Conservation (phyloP, 2,113 vertebrate species). For the Tretioscincus oriximinensis region DNA sequence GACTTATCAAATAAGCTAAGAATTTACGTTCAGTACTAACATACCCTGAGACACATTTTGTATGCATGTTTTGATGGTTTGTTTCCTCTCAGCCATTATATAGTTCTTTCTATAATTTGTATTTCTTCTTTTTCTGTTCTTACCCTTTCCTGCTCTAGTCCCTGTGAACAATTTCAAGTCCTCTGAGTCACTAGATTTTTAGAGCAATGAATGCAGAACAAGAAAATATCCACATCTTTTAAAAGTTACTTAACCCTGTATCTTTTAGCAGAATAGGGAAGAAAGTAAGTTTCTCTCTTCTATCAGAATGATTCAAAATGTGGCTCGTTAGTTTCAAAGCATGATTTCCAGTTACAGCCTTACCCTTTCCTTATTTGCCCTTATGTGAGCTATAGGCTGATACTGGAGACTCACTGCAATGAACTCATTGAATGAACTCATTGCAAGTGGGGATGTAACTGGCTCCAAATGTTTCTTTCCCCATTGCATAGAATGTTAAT, state of each 20-base stretch:
- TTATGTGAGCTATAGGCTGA: not conserved
- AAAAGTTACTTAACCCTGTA: not conserved
- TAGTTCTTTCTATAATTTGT: not conserved
- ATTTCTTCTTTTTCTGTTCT: not conserved
- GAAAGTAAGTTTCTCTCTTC: not conserved
- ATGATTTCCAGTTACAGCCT: too few relatives aligned
- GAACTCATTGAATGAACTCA: too few relatives aligned
- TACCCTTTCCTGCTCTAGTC: not conserved
- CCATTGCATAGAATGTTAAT: not conserved
- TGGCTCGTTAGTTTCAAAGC: too few relatives aligned
- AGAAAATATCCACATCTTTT: not conserved
- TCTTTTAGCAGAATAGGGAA: not conserved
- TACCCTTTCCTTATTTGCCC: not conserved
- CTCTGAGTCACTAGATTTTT: not conserved
- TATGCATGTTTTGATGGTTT: not conserved
- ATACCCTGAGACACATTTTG: too few relatives aligned
- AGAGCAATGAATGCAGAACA: not conserved
- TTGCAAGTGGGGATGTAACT: too few relatives aligned
- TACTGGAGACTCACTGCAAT: too few relatives aligned
- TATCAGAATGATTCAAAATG: too few relatives aligned
- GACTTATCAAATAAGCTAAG: not conserved
- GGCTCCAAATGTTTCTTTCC: too few relatives aligned
- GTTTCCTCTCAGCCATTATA: not conserved
- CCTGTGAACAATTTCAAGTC: not conserved
- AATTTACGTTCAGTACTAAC: not conserved